Evolutionary conservation across 2,797 vertebrate species (phyloP), one percentile per base, ranked within the genome.

Genomic region (Necrosyrtes monachus): DNA sequence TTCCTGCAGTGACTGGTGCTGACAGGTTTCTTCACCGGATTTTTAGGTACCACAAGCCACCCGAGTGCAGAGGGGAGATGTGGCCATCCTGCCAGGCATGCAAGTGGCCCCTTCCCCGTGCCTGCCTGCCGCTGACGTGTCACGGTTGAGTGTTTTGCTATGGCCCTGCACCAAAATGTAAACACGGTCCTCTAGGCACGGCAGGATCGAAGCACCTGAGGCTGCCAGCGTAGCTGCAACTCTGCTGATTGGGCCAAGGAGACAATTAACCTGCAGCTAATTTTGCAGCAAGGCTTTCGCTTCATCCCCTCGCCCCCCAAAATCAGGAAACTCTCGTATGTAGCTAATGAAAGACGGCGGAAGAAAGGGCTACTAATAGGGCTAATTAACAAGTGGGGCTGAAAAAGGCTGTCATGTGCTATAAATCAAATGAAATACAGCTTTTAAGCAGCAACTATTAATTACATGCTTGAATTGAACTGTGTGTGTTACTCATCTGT

Each of bases 371-470:
- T 87, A n/a, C 79, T 97, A 94, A 68, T 65, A 80, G 46, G 45
- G 57, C 79, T 89, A 67, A 83, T 92, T 94, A 91, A 57, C 9
- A 60, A 94, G 72, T 20, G 54, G 50, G 88, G 67, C 80, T 76
- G 92, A 86, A 92, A 90, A 92, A 72, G 50, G 86, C 81, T 72
- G 76, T 86, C 94, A 72, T 63, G 48, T 85, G 54, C 78, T 92
- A 68, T 96, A 91, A 96, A 96, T 96, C 75, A 95, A 83, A 88
- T 78, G 64, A 96, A 94, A 97, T 72, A 54, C n/a, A 88, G 54
- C 91, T 92, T 92, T 91, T 90, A 81, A 93, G 81, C 69, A 62
- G 39, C 6, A 3, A 57, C 50, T 45, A 77, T 89, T 96, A 95
- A 96, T 96, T 96, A 90, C 81, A 83, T 88, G 90, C 96, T 85